Evolutionary conservation across 2,113 vertebrate species (phyloP).

Genomic region (Sphaerodactylus townsendi): DNA sequence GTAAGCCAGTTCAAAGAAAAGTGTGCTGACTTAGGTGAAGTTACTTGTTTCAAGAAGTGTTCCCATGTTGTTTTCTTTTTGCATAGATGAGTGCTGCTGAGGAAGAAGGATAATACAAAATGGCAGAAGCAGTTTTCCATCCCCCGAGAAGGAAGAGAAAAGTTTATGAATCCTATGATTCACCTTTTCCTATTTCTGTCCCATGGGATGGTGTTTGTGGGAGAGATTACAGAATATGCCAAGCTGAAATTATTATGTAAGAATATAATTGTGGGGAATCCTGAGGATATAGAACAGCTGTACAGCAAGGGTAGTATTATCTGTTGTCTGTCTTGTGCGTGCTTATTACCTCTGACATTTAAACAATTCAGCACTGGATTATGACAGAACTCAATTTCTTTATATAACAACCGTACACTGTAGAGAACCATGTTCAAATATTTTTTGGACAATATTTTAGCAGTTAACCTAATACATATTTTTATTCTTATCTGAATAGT

Average conservation of each 20-base stretch:
- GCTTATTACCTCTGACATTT: neutral
- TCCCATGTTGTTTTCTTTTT: neutral
- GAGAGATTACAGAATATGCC: slow-evolving; percentile 70
- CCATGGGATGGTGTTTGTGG: slow-evolving; percentile 23
- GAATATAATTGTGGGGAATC: slow-evolving; percentile 79
- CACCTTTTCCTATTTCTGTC: slow-evolving; percentile 79
- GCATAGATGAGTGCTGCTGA: neutral
- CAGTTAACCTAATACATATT: neutral
- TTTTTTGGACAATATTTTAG: neutral
- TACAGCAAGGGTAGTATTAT: slow-evolving; percentile 80
- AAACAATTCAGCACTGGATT: neutral
- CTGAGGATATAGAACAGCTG: slow-evolving; percentile 81
- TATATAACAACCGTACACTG: neutral
- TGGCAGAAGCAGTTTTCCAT: slow-evolving; percentile 83
- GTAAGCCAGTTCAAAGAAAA: neutral
- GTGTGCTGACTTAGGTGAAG: neutral
- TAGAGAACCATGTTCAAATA: neutral
- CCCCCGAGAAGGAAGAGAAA: slow-evolving; percentile 83
- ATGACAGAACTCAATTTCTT: neutral
- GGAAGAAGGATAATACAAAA: slow-evolving; percentile 33
- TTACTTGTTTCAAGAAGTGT: rapidly evolving
- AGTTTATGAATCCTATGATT: slow-evolving; percentile 77
- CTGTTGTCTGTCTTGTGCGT: neutral
- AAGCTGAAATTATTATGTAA: slow-evolving; percentile 84
- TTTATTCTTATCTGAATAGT: neutral